phyloP scores from a whole-genome alignment of 2,888 invertebrate species.

The Spilarctia lutea region DNA sequence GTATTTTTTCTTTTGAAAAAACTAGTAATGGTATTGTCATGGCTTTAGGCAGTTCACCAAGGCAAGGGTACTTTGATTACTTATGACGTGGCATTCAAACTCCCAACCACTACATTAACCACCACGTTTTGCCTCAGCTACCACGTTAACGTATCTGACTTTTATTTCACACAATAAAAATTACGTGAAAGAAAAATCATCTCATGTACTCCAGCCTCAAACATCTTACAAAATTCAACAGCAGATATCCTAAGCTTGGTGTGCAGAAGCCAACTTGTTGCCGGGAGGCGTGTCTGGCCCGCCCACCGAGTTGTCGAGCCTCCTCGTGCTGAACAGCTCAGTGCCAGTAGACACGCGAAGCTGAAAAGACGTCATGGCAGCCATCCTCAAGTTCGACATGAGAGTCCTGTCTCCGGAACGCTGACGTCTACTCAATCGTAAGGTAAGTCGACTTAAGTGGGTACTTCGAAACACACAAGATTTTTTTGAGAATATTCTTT shows the following conservation, averaged over 20 bases:
- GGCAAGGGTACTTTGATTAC: too few relatives aligned
- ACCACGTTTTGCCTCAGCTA: background rate
- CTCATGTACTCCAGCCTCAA: conserved; percentile 32
- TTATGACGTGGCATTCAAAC: too few relatives aligned
- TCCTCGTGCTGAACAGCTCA: conserved; percentile 26
- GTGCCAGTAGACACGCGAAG: conserved; percentile 40
- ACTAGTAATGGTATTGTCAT: too few relatives aligned
- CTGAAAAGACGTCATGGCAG: conserved; percentile 68
- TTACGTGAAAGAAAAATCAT: background rate
- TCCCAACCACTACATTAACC: background rate
- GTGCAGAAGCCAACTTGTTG: conserved; percentile 73
- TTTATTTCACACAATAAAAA: background rate
- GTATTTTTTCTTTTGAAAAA: too few relatives aligned
- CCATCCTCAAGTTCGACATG: conserved; percentile 81
- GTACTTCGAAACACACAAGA: background rate
- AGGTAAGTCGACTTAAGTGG: conserved; percentile 68
- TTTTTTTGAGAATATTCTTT: background rate
- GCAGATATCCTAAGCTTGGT: conserved; percentile 20
- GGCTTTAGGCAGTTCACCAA: too few relatives aligned
- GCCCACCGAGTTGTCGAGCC: conserved; percentile 54
- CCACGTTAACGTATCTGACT: background rate
- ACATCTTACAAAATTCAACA: conserved; percentile 34
- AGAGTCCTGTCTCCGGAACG: conserved; percentile 83
- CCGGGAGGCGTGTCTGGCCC: conserved; percentile 68
- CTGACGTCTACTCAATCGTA: conserved; percentile 85